Conservation (phyloP, 1,140 invertebrate species). For the Triops cancriformis region DNA sequence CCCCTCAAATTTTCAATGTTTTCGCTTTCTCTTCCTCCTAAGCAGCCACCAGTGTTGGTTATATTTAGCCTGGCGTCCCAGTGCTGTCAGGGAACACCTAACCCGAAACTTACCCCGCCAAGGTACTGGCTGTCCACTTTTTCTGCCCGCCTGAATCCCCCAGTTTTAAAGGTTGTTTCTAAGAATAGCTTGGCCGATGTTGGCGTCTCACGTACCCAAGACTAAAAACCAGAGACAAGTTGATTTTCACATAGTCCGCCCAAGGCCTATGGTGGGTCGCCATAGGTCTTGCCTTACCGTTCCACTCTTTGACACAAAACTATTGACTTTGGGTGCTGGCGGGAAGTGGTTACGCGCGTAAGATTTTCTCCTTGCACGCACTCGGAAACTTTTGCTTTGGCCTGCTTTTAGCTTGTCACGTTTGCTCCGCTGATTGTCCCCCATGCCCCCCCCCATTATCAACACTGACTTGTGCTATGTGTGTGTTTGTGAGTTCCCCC, state of each 20-base stretch:
- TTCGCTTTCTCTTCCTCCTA: background rate
- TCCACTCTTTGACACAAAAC: background rate
- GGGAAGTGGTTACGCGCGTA: background rate
- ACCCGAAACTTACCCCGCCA: too few species aligned
- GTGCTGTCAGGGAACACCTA: background rate
- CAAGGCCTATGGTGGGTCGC: too few species aligned
- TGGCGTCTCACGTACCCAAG: background rate
- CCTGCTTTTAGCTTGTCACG: background rate
- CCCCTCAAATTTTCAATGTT: background rate
- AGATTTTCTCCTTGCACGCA: background rate
- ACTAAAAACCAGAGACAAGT: background rate
- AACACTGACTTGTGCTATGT: background rate
- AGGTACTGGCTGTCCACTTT: background rate
- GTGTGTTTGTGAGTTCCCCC: background rate
- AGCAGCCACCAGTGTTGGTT: background rate
- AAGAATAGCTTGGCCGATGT: background rate
- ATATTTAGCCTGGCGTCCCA: background rate
- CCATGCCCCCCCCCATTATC: background rate
- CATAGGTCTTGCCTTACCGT: background rate
- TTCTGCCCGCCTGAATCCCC: background rate
- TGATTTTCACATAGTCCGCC: too few species aligned
- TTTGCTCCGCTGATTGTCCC: background rate
- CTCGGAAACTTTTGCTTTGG: background rate
- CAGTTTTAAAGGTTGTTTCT: background rate
- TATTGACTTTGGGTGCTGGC: background rate